A percentile compares a stretch with the other conserved stretches of the same genome.
These are phyloP conservation scores for Panthera leo DNA, from an alignment of 2,113 vertebrate genomes.

Conservation along the genomic window DNA sequence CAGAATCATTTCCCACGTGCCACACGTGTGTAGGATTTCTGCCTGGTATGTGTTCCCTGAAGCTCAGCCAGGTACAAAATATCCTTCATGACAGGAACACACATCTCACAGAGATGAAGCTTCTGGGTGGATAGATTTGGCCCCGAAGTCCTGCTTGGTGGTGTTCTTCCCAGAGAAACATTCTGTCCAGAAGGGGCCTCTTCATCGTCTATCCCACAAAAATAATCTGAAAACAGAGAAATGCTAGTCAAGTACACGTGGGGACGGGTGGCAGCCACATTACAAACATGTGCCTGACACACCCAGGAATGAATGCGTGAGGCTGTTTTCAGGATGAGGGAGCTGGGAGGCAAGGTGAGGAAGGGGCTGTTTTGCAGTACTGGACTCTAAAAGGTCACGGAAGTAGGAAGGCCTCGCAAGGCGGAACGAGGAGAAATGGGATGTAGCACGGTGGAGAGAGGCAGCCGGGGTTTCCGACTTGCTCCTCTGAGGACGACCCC, in stretches of 20 bases:
- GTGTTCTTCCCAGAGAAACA: neutral
- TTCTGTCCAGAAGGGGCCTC: neutral
- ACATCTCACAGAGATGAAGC: neutral
- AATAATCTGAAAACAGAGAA: conserved; percentile 16
- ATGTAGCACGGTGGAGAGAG: neutral
- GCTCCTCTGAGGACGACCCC: neutral
- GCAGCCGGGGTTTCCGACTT: neutral
- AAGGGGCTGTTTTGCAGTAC: neutral
- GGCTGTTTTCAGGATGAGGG: neutral
- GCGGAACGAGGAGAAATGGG: neutral
- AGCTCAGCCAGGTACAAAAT: neutral
- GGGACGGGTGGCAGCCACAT: neutral
- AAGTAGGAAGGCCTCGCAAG: neutral
- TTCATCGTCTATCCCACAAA: neutral
- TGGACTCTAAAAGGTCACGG: neutral
- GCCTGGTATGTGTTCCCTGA: neutral
- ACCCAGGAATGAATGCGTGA: neutral
- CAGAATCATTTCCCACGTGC: neutral
- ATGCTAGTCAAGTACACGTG: neutral
- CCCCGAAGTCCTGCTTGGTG: neutral
- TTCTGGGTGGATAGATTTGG: neutral
- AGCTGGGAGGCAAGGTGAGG: neutral
- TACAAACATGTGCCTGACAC: neutral
- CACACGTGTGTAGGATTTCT: neutral
- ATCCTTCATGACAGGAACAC: neutral